Base-by-base conservation (phyloP, 2,797 vertebrate species). In the Malurus splendens region DNA sequence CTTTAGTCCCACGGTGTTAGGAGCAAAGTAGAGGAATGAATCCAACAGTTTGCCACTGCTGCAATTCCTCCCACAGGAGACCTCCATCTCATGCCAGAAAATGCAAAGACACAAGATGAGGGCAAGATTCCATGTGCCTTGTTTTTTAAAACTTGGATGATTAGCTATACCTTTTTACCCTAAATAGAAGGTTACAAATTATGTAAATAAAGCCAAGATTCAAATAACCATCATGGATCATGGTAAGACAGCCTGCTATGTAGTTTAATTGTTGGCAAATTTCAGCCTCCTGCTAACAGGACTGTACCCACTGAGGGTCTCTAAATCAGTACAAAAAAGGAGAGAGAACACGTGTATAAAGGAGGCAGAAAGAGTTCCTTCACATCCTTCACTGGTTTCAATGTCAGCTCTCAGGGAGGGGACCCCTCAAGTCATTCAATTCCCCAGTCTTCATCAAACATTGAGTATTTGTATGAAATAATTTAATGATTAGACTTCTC, bases 401-500 rank as follows among this genome's bases (percentile, higher is more conserved):
- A n/a, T 68, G 60, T 89, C 79, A 91, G 30, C 19, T 80, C 14
- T 62, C 41, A 55, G 20, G 30, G 33, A 61, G 24, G 3, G 4
- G 14, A 54, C 5, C 17, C 50, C 45, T 87, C 25, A 47, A 83
- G 45, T 48, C 24, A 66, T 77, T 89, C 33, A 74, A 9, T 54
- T 83, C 38, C 57, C 42, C 24, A 11, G 47, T 61, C 64, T 62
- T 81, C 59, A 81, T 82, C 66, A 90, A 48, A 65, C 59, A 50
- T 27, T n/a, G 33, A 66, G 30, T 25, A 89, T 38, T 61, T 55
- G 27, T 68, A 72, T 59, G 30, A 91, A 93, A 87, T 75, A 78
- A 81, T 75, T 39, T 78, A 71, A 85, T 72, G 16, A 77, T 89
- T 94, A 88, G 36, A 51, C 13, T 91, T 87, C 33, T 76, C 27